Evolutionary conservation across 2,888 invertebrate species (phyloP).

Genomic region (Phlogophora meticulosa): DNA sequence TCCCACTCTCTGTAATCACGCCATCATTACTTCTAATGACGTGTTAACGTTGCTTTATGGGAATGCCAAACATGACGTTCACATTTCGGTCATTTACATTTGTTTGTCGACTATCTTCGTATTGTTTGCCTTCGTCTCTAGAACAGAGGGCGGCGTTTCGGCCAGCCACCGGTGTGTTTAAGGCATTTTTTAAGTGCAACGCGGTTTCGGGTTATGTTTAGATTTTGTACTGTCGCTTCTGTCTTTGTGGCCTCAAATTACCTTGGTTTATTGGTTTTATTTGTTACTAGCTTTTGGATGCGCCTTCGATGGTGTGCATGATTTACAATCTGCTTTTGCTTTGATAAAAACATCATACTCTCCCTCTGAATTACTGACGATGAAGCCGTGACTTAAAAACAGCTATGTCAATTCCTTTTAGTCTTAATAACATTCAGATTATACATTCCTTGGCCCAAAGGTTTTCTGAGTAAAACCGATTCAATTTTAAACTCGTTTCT

Average conservation of each 20-base stretch:
- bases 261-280: conserved; percentile 57
- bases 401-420: background rate
- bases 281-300: conserved; percentile 34
- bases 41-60: conserved; percentile 91
- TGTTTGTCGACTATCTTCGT: conserved; percentile 90
- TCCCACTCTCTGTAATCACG: conserved; percentile 88
- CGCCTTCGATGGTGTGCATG: conserved; percentile 20
- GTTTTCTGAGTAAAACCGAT: conserved; percentile 17
- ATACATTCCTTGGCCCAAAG: conserved; percentile 7
- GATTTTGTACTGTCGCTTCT: conserved; percentile 75
- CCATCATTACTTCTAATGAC: conserved; percentile 91
- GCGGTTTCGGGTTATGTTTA: conserved; percentile 83
- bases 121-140: conserved; percentile 89
- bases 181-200: conserved; percentile 83
- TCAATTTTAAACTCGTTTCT: conserved; percentile 14
- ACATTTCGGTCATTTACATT: conserved; percentile 91
- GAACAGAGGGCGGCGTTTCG: conserved; percentile 90
- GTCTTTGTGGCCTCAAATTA: conserved; percentile 71
- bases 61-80: conserved; percentile 91
- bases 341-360: background rate
- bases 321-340: conserved; percentile 36
- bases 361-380: background rate
- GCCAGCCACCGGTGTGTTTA: conserved; percentile 85
- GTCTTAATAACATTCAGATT: conserved; percentile 5
- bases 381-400: background rate